These are phyloP conservation scores for Chrysolina americana DNA, from an alignment of 2,888 invertebrate species.

Conservation along the genomic window DNA sequence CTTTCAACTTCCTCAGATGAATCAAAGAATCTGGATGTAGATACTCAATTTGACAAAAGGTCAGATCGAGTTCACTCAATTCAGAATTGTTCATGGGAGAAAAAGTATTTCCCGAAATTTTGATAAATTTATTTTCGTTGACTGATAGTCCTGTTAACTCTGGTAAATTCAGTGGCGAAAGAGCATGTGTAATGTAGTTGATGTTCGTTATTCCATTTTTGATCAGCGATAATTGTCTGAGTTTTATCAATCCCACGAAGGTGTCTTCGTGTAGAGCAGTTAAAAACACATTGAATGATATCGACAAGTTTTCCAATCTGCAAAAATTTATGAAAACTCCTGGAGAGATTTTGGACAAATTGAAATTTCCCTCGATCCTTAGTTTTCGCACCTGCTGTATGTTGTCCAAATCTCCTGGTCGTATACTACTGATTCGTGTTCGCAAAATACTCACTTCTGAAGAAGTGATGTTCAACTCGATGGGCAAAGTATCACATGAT, in stretches of 20 bases:
- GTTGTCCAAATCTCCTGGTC: conserved; percentile 68
- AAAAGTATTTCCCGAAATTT: conserved; percentile 70
- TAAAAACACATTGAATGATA: conserved; percentile 73
- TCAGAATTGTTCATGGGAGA: conserved; percentile 69
- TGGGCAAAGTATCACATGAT: conserved; percentile 71
- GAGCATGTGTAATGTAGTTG: conserved; percentile 68
- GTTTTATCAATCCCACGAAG: conserved; percentile 72
- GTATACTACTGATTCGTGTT: conserved; percentile 70
- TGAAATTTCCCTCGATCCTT: conserved; percentile 73
- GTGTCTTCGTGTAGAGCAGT: conserved; percentile 68
- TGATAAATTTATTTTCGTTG: conserved; percentile 72
- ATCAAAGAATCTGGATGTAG: conserved; percentile 72
- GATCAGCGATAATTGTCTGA: conserved; percentile 71
- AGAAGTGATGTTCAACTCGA: conserved; percentile 68
- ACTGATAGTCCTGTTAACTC: conserved; percentile 70
- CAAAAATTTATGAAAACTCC: conserved; percentile 71
- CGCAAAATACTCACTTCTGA: conserved; percentile 71
- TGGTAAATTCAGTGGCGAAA: conserved; percentile 69
- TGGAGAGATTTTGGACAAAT: conserved; percentile 70
- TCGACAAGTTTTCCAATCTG: conserved; percentile 71
- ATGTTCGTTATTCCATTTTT: conserved; percentile 73
- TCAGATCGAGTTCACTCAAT: conserved; percentile 70
- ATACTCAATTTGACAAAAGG: conserved; percentile 72
- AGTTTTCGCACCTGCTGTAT: conserved; percentile 68
- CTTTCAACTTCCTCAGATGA: conserved; percentile 69